These are phyloP conservation scores for Bedellia somnulentella DNA, from an alignment of 2,888 invertebrate species.

Conservation along the genomic window DNA sequence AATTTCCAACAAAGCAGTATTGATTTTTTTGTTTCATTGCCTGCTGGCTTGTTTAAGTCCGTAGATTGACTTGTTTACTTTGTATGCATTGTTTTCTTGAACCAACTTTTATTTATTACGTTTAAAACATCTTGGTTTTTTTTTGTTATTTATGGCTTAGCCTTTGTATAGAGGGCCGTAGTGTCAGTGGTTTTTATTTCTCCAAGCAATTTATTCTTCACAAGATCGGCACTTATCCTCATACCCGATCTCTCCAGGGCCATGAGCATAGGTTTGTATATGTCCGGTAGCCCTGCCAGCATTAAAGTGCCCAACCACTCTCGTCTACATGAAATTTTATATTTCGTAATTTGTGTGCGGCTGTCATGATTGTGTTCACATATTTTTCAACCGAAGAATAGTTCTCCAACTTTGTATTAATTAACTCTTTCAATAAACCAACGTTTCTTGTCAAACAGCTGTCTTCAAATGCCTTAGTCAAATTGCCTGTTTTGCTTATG, in stretches of 20 bases:
- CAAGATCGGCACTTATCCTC: conserved; percentile 3
- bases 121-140: conserved; percentile 12
- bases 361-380: conserved; percentile 10
- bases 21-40: too few relatives aligned
- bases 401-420: conserved; percentile 9
- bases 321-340: conserved; percentile 10
- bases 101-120: conserved; percentile 12
- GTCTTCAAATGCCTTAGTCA: conserved; percentile 9
- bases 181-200: conserved; percentile 2
- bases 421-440: conserved; percentile 8
- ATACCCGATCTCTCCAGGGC: conserved; percentile 7
- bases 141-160: neutral
- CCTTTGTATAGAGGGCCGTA: neutral
- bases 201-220: conserved; percentile 5
- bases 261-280: conserved; percentile 11
- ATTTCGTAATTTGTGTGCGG: conserved; percentile 11
- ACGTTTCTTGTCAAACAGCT: conserved; percentile 9
- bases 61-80: too few relatives aligned
- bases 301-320: conserved; percentile 12
- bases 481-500: too few relatives aligned
- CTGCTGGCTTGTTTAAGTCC: too few relatives aligned
- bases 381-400: conserved; percentile 8
- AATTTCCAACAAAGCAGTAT: conserved; percentile 10
- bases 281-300: conserved; percentile 10
- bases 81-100: too few relatives aligned